These are phyloP conservation scores for Spinibarbus caldwelli DNA, from an alignment of 2,797 vertebrate species.

Conservation along the genomic window DNA sequence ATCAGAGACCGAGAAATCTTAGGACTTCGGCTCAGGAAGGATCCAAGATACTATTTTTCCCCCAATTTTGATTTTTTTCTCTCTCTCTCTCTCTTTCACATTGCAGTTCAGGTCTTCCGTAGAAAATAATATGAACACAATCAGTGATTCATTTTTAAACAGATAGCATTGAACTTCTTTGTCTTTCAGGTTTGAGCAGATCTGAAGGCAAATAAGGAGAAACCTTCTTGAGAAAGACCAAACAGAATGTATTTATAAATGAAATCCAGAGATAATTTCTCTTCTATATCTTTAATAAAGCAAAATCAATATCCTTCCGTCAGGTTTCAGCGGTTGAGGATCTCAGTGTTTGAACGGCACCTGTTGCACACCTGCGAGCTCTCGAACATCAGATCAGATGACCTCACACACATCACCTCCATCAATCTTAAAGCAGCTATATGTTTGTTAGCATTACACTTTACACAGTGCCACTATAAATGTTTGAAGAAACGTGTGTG, in stretches of 20 bases:
- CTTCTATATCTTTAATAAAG: not conserved
- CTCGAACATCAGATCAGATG: constrained; percentile 13
- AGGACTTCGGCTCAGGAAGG: no score
- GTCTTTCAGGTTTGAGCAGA: constrained; percentile 21
- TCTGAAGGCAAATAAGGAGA: not conserved
- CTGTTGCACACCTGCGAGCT: constrained; percentile 42
- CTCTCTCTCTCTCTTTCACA: no score
- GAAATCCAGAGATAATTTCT: not conserved
- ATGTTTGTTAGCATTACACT: constrained; percentile 39
- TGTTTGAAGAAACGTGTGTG: constrained; percentile 1
- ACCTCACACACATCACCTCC: constrained; percentile 62
- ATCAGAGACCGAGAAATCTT: no score
- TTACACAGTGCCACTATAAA: constrained; percentile 34
- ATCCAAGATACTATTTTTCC: no score
- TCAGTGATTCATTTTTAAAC: not conserved
- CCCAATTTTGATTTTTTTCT: no score
- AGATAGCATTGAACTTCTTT: no score
- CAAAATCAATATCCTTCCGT: not conserved
- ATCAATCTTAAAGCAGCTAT: constrained; percentile 69
- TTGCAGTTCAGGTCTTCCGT: no score
- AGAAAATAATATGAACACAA: not conserved
- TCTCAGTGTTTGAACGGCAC: not conserved
- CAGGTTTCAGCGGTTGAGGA: constrained; percentile 43
- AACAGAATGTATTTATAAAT: not conserved
- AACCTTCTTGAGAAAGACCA: not conserved